Evolutionary conservation across 2,888 invertebrate species (phyloP).

Genomic region (Glaucopsyche alexis): DNA sequence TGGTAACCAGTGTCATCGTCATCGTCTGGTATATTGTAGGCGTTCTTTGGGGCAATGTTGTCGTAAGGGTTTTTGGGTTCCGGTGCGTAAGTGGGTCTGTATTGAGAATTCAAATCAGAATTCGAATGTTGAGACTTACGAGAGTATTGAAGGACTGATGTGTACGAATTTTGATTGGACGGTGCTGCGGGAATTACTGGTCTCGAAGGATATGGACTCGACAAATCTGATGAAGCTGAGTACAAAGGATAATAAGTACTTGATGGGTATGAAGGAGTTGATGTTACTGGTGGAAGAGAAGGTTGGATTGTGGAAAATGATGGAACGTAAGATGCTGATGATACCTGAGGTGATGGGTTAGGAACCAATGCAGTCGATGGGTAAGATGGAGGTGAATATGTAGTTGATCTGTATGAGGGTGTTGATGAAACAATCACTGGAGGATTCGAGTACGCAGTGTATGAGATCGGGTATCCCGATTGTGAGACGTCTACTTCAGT

Average conservation of each 20-base stretch:
- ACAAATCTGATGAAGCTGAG: background rate
- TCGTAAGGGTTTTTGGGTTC: slow-evolving; percentile 33
- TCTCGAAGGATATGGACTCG: background rate
- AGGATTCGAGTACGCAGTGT: background rate
- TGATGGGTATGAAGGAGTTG: slow-evolving; percentile 18
- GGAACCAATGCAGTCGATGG: background rate
- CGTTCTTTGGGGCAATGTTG: slow-evolving; percentile 38
- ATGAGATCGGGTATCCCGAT: background rate
- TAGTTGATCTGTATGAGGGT: background rate
- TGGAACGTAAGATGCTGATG: slow-evolving; percentile 10
- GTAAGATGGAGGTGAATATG: background rate
- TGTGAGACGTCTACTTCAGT: background rate
- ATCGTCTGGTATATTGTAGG: slow-evolving; percentile 42
- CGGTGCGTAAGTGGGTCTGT: slow-evolving; percentile 1
- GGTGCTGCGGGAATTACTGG: background rate
- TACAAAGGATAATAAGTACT: background rate
- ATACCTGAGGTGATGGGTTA: background rate
- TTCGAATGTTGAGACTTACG: slow-evolving; percentile 14
- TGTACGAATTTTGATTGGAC: background rate
- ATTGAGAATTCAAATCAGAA: background rate
- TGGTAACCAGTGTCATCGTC: slow-evolving; percentile 41
- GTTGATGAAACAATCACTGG: background rate
- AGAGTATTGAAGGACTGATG: slow-evolving; percentile 23
- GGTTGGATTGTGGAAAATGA: slow-evolving; percentile 1
- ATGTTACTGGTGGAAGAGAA: slow-evolving; percentile 6